phyloP scores from a whole-genome alignment of 2,797 vertebrate species.

The Hybognathus amarus region DNA sequence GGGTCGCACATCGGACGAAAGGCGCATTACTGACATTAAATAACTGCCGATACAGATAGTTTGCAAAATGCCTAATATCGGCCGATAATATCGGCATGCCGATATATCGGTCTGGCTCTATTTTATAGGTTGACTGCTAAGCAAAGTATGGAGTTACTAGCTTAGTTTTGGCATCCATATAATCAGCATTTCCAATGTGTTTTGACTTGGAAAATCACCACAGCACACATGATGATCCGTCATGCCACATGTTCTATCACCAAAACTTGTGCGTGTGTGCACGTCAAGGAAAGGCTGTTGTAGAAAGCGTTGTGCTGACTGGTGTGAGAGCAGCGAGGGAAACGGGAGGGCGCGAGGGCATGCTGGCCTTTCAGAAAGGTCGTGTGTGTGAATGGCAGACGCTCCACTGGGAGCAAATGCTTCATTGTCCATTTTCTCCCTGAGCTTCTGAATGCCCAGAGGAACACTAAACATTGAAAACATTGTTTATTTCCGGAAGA shows the following conservation, averaged over 20 bases:
- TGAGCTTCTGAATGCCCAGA: slow-evolving; percentile 15
- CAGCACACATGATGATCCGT: not conserved
- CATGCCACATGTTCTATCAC: not conserved
- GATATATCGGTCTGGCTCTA: too few species aligned
- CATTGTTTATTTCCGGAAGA: slow-evolving; percentile 29
- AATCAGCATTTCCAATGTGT: not conserved
- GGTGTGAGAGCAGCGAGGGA: not conserved
- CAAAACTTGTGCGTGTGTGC: not conserved
- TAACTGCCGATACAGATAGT: too few species aligned
- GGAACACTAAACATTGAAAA: not conserved
- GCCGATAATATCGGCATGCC: too few species aligned
- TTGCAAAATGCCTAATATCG: too few species aligned
- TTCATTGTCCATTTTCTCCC: slow-evolving; percentile 7
- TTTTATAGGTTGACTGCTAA: too few species aligned
- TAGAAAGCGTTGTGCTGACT: not conserved
- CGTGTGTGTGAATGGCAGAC: slow-evolving; percentile 27
- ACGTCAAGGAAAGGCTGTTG: not conserved
- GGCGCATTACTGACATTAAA: too few species aligned
- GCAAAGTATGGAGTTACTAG: not conserved
- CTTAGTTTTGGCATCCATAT: too few species aligned
- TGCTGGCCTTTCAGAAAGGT: slow-evolving; percentile 41
- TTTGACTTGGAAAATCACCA: not conserved
- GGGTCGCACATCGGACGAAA: too few species aligned
- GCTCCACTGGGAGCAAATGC: slow-evolving; percentile 3
- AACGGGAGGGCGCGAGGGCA: not conserved